A percentile compares a stretch with the other conserved stretches of the same genome.
Evolutionary conservation across 1,140 invertebrate genomes (phyloP).

Genomic region (Dinoponera quadriceps): DNA sequence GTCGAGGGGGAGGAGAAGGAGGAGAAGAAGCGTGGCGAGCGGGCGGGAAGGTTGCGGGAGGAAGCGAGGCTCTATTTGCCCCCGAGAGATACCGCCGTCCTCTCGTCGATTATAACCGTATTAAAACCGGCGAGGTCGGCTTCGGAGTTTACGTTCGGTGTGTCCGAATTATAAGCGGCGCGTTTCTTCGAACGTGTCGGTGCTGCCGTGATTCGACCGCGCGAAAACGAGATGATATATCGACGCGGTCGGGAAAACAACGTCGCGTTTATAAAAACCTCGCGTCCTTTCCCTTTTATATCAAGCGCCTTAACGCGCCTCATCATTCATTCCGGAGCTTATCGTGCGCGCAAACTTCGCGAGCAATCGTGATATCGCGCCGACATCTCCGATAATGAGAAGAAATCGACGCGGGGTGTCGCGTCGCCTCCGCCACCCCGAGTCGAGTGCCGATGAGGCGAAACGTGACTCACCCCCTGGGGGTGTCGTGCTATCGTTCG

Average conservation of each 20-base stretch:
- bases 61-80: slow-evolving; percentile 54
- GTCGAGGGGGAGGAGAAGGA: background rate
- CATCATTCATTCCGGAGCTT: slow-evolving; percentile 7
- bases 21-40: no score
- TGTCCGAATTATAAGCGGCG: background rate
- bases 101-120: slow-evolving; percentile 50
- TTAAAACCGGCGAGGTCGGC: slow-evolving; percentile 32
- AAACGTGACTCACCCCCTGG: slow-evolving; percentile 25
- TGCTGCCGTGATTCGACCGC: background rate
- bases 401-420: slow-evolving; percentile 22
- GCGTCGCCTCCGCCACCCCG: background rate
- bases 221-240: background rate
- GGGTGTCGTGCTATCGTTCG: slow-evolving; percentile 7
- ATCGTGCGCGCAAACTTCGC: background rate
- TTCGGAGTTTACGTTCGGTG: slow-evolving; percentile 27
- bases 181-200: background rate
- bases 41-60: background rate
- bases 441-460: slow-evolving; percentile 28
- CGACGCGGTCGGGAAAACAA: no score
- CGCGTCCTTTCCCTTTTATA: background rate
- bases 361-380: slow-evolving; percentile 26
- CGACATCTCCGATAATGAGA: slow-evolving; percentile 36
- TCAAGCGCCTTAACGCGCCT: background rate
- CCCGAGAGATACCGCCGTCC: slow-evolving; percentile 44
- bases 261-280: background rate